Evolutionary conservation across 1,140 invertebrate species (phyloP).

Genomic region (Psix sp.): DNA sequence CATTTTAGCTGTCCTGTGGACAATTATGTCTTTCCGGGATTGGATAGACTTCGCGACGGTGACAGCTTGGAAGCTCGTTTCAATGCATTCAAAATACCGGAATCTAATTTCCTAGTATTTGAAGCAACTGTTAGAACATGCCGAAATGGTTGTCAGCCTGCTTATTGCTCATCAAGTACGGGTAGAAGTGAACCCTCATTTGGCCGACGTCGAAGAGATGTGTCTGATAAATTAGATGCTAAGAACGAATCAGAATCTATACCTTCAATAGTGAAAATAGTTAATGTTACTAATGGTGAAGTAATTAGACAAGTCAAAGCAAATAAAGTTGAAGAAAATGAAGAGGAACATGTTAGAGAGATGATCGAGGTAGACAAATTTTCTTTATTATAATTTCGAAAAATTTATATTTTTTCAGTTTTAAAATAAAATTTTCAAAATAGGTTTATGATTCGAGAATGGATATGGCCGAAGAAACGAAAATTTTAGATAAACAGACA

Average conservation of each 20-base stretch:
- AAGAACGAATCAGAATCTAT: constrained; percentile 59
- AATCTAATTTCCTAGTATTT: constrained; percentile 95
- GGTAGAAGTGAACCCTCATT: constrained; percentile 89
- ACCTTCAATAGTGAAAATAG: constrained; percentile 3
- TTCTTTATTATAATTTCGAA: neutral
- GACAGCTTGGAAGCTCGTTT: constrained; percentile 93
- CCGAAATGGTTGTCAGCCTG: constrained; percentile 91
- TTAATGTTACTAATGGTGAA: constrained; percentile 26
- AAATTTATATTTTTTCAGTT: neutral
- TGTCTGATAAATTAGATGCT: constrained; percentile 58
- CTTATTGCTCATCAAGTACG: constrained; percentile 84
- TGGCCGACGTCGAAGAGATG: constrained; percentile 82
- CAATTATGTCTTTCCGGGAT: constrained; percentile 92
- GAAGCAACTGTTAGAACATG: constrained; percentile 94
- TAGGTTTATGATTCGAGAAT: constrained; percentile 84
- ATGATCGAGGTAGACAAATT: constrained; percentile 85
- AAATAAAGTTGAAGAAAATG: constrained; percentile 61
- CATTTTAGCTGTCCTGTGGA: constrained; percentile 89
- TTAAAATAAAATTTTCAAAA: neutral
- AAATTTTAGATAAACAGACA: constrained; percentile 78
- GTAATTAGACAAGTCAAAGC: constrained; percentile 16
- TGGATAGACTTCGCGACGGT: constrained; percentile 89
- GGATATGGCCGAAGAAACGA: constrained; percentile 81
- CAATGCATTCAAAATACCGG: constrained; percentile 96
- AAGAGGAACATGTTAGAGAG: constrained; percentile 86